Base-by-base conservation (phyloP, 37 sponge, comb jelly and placozoan genomes). In the Chondrosia reniformis region DNA sequence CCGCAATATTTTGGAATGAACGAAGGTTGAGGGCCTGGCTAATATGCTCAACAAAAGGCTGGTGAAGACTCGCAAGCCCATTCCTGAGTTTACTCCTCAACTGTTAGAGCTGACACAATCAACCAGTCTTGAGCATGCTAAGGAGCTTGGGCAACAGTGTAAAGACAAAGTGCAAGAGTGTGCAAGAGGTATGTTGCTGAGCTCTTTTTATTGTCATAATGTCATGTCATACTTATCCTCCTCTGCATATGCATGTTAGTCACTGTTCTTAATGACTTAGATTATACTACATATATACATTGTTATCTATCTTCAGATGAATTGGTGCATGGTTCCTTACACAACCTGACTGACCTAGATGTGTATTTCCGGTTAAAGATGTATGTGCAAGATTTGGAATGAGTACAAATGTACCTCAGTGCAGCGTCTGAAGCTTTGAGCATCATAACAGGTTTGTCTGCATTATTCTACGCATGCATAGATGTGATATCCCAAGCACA, bases 131-230 rank as follows among this genome's bases (percentile, higher is more conserved):
- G 63, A 62, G 17, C 8, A 8, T 8, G 63, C 63, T 62, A 62
- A 62, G 63, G 63, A 62, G 25, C 63, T 25, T 12, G 63, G 25
- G n/a, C 63, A 22, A 62, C 13, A 62, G n/a, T 62, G 63, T n/a
- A 62, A 62, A 62, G 63, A 62, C 27, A 62, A 62, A 22, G 63
- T 62, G 63, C 63, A 62, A 62, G 25, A 62, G 63, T 62, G 63
- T 62, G 63, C 63, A 62, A 62, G 63, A 62, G 63, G 63, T 62
- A 62, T 22, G 27, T 62, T 22, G n/a, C 25, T 22, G n/a, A 25
- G 25, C 9, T 12, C 8, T 8, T n/a, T 12, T 9, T 62, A 12
- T 62, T 25, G 10, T 17, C 54, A 49, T 49, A 17, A 17, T 17
- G 54, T 49, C 54, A 49, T 49, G 54, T 49, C 17, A 49, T 49